phyloP scores from a whole-genome alignment of 2,888 invertebrate genomes.

The Cephus rjabovi region DNA sequence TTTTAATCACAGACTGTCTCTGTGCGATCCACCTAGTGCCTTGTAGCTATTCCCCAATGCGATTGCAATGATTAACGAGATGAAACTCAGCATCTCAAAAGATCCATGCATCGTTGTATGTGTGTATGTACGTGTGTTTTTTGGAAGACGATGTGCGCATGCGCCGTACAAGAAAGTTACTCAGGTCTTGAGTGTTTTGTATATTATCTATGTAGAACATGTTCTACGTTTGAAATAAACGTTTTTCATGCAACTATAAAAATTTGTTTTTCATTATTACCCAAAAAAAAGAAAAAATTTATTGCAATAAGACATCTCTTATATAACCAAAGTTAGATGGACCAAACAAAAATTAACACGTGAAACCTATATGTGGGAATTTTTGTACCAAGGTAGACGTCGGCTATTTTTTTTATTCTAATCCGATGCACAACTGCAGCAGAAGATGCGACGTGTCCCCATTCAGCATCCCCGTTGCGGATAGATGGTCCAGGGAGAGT shows the following conservation, averaged over 20 bases:
- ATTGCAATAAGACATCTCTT: neutral
- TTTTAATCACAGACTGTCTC: slow-evolving; percentile 28
- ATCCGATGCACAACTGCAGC: neutral
- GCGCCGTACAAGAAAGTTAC: slow-evolving; percentile 22
- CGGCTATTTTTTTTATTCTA: neutral
- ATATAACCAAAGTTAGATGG: neutral
- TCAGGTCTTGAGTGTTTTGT: slow-evolving; percentile 57
- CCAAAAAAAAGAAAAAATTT: neutral
- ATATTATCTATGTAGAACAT: slow-evolving; percentile 53
- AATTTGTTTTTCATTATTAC: neutral
- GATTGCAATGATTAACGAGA: slow-evolving; percentile 32
- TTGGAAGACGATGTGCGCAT: slow-evolving; percentile 19
- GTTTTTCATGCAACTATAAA: slow-evolving; percentile 51
- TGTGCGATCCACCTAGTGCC: slow-evolving; percentile 60
- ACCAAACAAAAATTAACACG: neutral
- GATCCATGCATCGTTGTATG: neutral
- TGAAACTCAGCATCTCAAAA: slow-evolving; percentile 23
- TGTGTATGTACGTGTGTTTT: neutral
- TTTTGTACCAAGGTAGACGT: neutral
- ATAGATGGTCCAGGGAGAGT: slow-evolving; percentile 7
- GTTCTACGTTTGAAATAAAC: slow-evolving; percentile 61
- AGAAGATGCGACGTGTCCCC: slow-evolving; percentile 24
- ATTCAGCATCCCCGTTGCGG: slow-evolving; percentile 21
- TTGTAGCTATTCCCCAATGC: slow-evolving; percentile 53
- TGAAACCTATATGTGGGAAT: neutral